phyloP scores from a whole-genome alignment of 2,113 vertebrate species.

The Oncorhynchus gorbuscha region DNA sequence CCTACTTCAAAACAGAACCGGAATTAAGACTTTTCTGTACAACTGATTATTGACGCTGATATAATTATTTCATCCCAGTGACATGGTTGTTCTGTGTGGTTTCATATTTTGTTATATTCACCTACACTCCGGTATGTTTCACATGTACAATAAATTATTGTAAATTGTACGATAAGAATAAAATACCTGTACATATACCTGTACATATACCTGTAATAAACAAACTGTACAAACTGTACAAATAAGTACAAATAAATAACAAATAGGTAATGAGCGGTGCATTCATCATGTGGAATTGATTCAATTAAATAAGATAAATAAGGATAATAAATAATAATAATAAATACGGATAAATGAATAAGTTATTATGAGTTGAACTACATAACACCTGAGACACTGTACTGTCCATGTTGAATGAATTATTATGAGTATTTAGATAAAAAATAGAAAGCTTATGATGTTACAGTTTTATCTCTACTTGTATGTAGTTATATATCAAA shows the following conservation, averaged over 20 bases:
- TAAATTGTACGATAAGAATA: no score
- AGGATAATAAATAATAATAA: no score
- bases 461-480: no score
- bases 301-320: neutral
- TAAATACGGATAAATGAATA: neutral
- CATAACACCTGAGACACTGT: neutral
- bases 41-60: no score
- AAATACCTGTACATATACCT: no score
- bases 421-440: neutral
- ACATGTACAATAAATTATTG: neutral
- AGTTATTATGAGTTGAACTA: neutral
- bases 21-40: no score
- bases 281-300: neutral
- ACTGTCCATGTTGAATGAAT: neutral
- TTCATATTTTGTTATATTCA: neutral
- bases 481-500: no score
- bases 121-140: neutral
- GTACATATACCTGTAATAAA: no score
- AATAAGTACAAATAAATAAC: neutral
- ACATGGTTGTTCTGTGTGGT: neutral
- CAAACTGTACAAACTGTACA: neutral
- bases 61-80: neutral
- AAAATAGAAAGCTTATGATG: no score
- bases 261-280: no score
- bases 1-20: no score